Evolutionary conservation across 2,113 vertebrate genomes (phyloP).

Genomic region (Rattus rattus): DNA sequence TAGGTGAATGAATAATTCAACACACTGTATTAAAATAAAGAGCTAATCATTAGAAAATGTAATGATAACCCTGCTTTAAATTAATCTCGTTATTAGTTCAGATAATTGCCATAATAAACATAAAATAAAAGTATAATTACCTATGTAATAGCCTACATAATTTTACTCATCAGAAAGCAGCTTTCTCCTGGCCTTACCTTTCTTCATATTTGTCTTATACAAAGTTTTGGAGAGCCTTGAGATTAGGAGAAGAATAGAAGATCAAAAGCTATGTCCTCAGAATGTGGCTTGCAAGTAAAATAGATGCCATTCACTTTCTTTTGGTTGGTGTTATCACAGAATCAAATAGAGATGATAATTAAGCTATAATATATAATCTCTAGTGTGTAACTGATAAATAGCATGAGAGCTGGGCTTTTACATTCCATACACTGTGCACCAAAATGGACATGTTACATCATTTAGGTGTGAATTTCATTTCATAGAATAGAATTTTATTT

Average conservation of each 20-base stretch:
- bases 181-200: not conserved
- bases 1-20: constrained; percentile 53
- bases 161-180: constrained; percentile 1
- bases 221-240: not conserved
- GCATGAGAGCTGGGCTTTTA: too few relatives aligned
- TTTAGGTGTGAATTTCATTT: too few relatives aligned
- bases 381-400: too few relatives aligned
- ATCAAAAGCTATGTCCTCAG: not conserved
- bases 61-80: constrained; percentile 31
- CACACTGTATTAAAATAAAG: constrained; percentile 41
- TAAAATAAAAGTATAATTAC: constrained; percentile 37
- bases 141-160: not conserved
- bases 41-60: constrained; percentile 43
- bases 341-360: too few relatives aligned
- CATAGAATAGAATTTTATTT: too few relatives aligned
- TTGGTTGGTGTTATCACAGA: too few relatives aligned
- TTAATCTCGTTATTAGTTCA: constrained; percentile 56
- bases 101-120: constrained; percentile 50
- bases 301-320: too few relatives aligned
- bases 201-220: not conserved
- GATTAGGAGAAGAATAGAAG: not conserved
- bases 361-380: too few relatives aligned
- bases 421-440: too few relatives aligned
- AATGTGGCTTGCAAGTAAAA: too few relatives aligned
- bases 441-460: too few relatives aligned